A percentile compares a stretch with the other conserved stretches of the same genome.
phyloP scores from a whole-genome alignment of 2,888 invertebrate genomes.

The Tribolium freemani region DNA sequence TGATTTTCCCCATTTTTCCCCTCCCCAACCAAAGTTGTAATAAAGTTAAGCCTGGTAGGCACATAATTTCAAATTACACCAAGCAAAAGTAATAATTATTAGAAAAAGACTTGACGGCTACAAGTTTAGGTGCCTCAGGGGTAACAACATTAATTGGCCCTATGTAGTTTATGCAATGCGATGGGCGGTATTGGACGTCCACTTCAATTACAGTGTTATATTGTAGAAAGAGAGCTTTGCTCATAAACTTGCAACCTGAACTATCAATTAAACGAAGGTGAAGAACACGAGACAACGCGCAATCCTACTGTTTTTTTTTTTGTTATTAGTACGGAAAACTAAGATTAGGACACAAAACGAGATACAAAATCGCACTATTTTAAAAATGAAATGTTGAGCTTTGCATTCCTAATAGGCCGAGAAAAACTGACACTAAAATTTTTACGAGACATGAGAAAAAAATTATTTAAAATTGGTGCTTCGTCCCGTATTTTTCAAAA shows the following conservation, averaged over 20 bases:
- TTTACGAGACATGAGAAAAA: too few species aligned
- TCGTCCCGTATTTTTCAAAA: too few species aligned
- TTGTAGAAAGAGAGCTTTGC: slow-evolving; percentile 8
- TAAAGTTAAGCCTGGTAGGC: slow-evolving; percentile 14
- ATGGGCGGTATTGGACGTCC: slow-evolving; percentile 32
- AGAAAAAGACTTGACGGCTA: slow-evolving; percentile 26
- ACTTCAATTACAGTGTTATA: slow-evolving; percentile 19
- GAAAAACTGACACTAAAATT: too few species aligned
- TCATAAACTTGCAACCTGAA: slow-evolving; percentile 3
- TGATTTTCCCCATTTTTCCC: not conserved
- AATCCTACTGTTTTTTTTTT: not conserved
- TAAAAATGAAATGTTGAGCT: too few species aligned
- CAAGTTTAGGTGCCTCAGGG: slow-evolving; percentile 18
- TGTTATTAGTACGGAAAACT: too few species aligned
- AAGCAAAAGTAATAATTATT: slow-evolving; percentile 30
- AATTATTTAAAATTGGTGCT: too few species aligned
- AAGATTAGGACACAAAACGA: too few species aligned
- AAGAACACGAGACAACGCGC: not conserved
- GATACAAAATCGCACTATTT: too few species aligned
- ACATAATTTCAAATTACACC: slow-evolving; percentile 17
- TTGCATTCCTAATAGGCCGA: too few species aligned
- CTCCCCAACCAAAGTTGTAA: not conserved
- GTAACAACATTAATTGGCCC: slow-evolving; percentile 27
- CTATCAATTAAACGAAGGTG: slow-evolving; percentile 18
- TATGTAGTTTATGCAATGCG: slow-evolving; percentile 24